phyloP scores from a whole-genome alignment of 2,113 vertebrate genomes.

The Carettochelys insculpta region DNA sequence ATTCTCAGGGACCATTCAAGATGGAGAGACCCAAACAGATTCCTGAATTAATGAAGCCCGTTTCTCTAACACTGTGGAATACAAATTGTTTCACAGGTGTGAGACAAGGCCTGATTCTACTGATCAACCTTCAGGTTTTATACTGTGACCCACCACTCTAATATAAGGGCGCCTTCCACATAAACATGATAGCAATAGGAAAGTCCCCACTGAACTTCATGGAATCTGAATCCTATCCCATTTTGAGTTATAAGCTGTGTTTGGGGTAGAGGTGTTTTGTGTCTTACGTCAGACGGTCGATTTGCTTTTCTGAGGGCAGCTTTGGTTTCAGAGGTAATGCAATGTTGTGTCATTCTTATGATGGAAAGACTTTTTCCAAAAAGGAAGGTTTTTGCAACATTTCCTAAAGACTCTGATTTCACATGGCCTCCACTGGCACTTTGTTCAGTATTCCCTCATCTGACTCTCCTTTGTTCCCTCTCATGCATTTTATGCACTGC shows the following conservation, averaged over 20 bases:
- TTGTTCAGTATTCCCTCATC: too few relatives aligned
- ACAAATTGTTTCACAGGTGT: fast-evolving
- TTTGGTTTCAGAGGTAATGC: background rate
- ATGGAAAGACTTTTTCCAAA: too few relatives aligned
- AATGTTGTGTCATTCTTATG: background rate
- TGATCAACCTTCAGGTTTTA: background rate
- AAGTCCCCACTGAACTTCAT: background rate
- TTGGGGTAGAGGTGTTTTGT: too few relatives aligned
- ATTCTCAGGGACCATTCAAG: background rate
- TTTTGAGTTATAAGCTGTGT: background rate
- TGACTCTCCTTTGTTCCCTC: too few relatives aligned
- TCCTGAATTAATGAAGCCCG: background rate
- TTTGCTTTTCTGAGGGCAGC: background rate
- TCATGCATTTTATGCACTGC: too few relatives aligned
- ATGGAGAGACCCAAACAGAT: background rate
- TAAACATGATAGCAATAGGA: background rate
- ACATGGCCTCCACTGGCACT: too few relatives aligned
- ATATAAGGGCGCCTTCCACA: background rate
- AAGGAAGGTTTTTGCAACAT: too few relatives aligned
- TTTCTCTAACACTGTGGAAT: background rate
- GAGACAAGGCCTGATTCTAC: fast-evolving
- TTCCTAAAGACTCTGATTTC: too few relatives aligned
- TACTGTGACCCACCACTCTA: fast-evolving
- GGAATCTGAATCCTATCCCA: background rate
- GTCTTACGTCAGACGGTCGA: background rate